phyloP scores from a whole-genome alignment of 2,797 vertebrate species.

The Darevskia nairensis region DNA sequence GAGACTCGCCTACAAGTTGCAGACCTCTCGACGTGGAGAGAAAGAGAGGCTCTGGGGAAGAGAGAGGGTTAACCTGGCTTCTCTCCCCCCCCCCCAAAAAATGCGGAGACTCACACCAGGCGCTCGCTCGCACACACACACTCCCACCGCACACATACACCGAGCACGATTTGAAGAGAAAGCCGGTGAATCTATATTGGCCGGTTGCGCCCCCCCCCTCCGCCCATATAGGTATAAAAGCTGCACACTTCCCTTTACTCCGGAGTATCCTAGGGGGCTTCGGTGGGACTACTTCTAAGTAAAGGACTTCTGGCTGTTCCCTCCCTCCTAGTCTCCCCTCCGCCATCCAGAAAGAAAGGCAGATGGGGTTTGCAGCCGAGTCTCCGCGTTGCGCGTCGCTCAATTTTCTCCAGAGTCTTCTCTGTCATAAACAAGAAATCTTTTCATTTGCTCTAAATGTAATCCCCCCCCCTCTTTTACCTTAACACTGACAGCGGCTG shows the following conservation, averaged over 20 bases:
- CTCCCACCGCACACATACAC: no score
- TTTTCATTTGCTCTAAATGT: constrained; percentile 18
- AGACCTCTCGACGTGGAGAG: background rate
- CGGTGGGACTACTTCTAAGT: background rate
- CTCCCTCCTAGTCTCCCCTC: no score
- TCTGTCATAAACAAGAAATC: constrained; percentile 58
- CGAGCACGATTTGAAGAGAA: background rate
- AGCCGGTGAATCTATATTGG: background rate
- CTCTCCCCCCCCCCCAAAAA: rapidly evolving
- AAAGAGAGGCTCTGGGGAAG: background rate
- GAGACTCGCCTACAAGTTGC: no score
- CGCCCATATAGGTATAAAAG: background rate
- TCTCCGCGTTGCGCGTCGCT: background rate
- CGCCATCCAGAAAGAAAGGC: background rate
- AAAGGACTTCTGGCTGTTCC: background rate
- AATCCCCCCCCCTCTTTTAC: background rate
- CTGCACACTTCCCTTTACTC: background rate
- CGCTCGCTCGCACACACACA: no score
- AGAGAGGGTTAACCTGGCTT: background rate
- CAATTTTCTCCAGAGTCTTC: rapidly evolving
- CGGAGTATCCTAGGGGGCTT: background rate
- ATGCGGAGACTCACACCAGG: background rate
- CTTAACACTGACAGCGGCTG: constrained; percentile 55
- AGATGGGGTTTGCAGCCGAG: no score
- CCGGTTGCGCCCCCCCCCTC: no score